Conservation (phyloP, 2,797 vertebrate species). For the Falco columbarius region DNA sequence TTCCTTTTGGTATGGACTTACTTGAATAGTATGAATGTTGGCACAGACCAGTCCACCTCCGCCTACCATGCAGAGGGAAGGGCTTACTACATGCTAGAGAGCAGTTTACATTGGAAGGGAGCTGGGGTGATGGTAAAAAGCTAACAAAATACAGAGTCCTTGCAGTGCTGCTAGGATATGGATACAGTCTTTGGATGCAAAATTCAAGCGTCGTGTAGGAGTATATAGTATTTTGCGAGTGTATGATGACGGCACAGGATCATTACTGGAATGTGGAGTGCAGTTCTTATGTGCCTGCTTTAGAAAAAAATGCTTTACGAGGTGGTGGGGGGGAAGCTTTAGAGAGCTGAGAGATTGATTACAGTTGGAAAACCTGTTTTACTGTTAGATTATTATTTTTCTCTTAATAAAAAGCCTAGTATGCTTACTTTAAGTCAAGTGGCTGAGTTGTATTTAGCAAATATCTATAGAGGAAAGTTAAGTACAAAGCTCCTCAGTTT, state of each 20-base stretch:
- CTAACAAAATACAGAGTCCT: not conserved
- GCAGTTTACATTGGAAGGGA: not conserved
- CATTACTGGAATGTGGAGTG: not conserved
- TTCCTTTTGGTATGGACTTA: not conserved
- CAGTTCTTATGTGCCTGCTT: not conserved
- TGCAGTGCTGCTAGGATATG: not conserved
- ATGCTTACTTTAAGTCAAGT: not conserved
- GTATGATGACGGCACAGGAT: not conserved
- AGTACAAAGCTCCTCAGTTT: not conserved
- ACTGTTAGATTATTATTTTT: not conserved
- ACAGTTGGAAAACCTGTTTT: conserved; percentile 9
- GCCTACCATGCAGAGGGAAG: not conserved
- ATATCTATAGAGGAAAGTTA: not conserved
- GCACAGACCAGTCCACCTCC: not conserved
- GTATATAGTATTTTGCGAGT: not conserved
- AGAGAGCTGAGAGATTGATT: not conserved
- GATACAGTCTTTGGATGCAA: not conserved
- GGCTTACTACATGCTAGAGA: not conserved
- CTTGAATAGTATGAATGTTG: not conserved
- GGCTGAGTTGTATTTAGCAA: not conserved
- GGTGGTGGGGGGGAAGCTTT: not conserved
- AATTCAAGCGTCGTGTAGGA: not conserved
- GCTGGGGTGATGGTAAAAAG: not conserved
- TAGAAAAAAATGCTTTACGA: not conserved
- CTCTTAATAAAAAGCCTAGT: not conserved